Evolutionary conservation across 2,888 invertebrate species (phyloP).

Genomic region (Synanthedon andrenaeformis): DNA sequence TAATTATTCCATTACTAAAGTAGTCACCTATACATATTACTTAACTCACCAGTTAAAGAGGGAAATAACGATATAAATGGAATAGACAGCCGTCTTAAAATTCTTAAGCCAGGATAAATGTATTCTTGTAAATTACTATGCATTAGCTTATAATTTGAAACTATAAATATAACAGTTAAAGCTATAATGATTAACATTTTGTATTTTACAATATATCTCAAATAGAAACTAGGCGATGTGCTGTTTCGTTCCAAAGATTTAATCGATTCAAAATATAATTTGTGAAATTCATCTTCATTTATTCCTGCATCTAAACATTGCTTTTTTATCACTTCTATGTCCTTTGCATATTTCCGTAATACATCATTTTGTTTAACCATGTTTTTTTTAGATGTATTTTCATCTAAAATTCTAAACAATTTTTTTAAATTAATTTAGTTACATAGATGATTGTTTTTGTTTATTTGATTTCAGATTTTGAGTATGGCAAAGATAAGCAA

Average conservation of each 20-base stretch:
- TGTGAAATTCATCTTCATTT: slow-evolving; percentile 72
- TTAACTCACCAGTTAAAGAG: slow-evolving; percentile 73
- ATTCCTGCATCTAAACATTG: slow-evolving; percentile 72
- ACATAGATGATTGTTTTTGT: too few relatives aligned
- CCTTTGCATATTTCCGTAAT: slow-evolving; percentile 55
- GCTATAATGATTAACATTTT: slow-evolving; percentile 20
- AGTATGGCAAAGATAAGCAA: too few relatives aligned
- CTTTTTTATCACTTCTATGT: slow-evolving; percentile 69
- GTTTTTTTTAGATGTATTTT: not conserved
- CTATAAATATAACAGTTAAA: slow-evolving; percentile 24
- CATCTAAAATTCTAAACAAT: too few relatives aligned
- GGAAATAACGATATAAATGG: slow-evolving; percentile 83
- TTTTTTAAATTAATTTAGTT: too few relatives aligned
- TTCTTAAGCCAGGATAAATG: slow-evolving; percentile 83
- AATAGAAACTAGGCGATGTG: not conserved
- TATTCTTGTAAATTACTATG: slow-evolving; percentile 81
- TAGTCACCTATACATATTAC: too few relatives aligned
- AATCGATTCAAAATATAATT: slow-evolving; percentile 63
- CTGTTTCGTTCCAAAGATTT: slow-evolving; percentile 35
- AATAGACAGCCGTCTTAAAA: slow-evolving; percentile 78
- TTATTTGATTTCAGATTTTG: too few relatives aligned
- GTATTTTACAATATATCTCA: not conserved
- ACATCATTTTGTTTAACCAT: slow-evolving; percentile 24
- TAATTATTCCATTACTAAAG: too few relatives aligned
- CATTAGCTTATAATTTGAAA: slow-evolving; percentile 72